phyloP scores from a whole-genome alignment of 2,888 invertebrate species.

The Notodonta ziczac region DNA sequence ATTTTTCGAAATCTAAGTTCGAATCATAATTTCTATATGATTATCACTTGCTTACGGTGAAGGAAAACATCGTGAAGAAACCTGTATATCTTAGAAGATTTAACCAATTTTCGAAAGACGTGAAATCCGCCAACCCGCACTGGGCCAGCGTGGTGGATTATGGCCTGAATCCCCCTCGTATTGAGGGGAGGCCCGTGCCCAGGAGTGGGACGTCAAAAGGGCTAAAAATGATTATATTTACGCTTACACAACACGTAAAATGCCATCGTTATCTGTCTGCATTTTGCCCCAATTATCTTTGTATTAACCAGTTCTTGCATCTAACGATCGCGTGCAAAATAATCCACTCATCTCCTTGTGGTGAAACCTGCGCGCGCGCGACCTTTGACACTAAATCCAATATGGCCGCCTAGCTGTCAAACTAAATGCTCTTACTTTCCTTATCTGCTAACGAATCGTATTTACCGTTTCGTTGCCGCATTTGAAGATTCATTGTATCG shows the following conservation, averaged over 20 bases:
- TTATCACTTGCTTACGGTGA: too few relatives aligned
- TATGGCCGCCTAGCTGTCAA: constrained; percentile 74
- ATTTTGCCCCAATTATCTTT: constrained; percentile 52
- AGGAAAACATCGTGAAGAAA: too few relatives aligned
- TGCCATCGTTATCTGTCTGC: constrained; percentile 32
- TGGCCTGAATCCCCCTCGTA: too few relatives aligned
- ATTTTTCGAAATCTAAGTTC: too few relatives aligned
- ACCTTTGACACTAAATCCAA: constrained; percentile 76
- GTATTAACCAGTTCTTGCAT: constrained; percentile 52
- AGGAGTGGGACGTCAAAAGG: too few relatives aligned
- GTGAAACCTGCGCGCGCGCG: constrained; percentile 70
- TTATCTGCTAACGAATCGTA: constrained; percentile 67
- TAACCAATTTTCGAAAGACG: too few relatives aligned
- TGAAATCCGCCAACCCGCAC: too few relatives aligned
- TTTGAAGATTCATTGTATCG: constrained; percentile 56
- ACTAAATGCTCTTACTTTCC: constrained; percentile 76
- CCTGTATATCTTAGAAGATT: too few relatives aligned
- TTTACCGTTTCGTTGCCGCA: constrained; percentile 53
- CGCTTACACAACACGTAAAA: constrained; percentile 28
- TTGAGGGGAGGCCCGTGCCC: too few relatives aligned
- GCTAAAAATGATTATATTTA: too few relatives aligned
- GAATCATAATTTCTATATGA: too few relatives aligned
- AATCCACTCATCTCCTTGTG: constrained; percentile 64
- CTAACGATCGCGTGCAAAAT: constrained; percentile 58
- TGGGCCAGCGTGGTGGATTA: too few relatives aligned